phyloP scores from a whole-genome alignment of 2,113 vertebrate genomes.

The Gadus macrocephalus region DNA sequence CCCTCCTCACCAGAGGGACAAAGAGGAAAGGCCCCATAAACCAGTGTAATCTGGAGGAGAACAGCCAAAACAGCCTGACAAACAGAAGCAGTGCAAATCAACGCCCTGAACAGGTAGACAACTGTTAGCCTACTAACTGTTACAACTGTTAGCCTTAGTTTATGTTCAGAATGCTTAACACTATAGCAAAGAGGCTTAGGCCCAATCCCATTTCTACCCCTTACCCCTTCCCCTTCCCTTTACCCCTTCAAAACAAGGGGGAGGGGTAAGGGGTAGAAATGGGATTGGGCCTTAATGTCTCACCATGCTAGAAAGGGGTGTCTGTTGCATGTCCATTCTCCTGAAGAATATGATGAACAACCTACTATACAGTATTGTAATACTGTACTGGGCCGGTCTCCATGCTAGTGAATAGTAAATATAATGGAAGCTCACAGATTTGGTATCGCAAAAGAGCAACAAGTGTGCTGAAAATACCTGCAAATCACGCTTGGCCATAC shows the following conservation, averaged over 20 bases:
- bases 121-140: slow-evolving; percentile 66
- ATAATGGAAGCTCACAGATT: too few relatives aligned
- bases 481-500: too few relatives aligned
- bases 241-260: too few relatives aligned
- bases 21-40: slow-evolving; percentile 63
- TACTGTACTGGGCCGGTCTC: too few relatives aligned
- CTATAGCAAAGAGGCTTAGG: slow-evolving; percentile 26
- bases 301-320: slow-evolving; percentile 61
- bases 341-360: slow-evolving; percentile 55
- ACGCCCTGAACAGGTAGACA: slow-evolving; percentile 50
- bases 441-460: too few relatives aligned
- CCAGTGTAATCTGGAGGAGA: slow-evolving; percentile 70
- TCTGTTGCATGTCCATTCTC: slow-evolving; percentile 64
- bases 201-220: too few relatives aligned
- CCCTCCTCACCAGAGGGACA: slow-evolving; percentile 59
- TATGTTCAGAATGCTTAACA: slow-evolving; percentile 73
- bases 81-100: slow-evolving; percentile 68
- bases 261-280: too few relatives aligned
- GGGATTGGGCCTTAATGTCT: slow-evolving; percentile 56
- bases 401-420: too few relatives aligned
- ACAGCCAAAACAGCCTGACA: slow-evolving; percentile 65
- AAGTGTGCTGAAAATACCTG: too few relatives aligned
- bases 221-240: too few relatives aligned
- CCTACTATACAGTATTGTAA: not conserved
- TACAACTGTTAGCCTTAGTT: slow-evolving; percentile 67